Percentiles rank a stretch among this genome's conserved stretches.
Evolutionary conservation across 2,797 vertebrate species (phyloP).

Genomic region (Chelon auratus): DNA sequence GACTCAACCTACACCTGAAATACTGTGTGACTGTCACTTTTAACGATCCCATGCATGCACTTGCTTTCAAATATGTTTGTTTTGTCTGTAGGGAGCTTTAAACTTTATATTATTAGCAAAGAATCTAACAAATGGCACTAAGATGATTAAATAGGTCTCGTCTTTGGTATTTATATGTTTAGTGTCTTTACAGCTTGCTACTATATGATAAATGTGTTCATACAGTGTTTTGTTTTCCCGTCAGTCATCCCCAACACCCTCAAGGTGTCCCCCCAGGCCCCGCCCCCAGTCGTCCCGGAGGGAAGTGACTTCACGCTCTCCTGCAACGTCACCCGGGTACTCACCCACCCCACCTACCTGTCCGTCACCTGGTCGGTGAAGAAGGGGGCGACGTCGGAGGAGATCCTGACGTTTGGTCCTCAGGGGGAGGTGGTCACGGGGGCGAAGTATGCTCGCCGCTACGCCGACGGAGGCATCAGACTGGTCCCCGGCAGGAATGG

Average conservation of each 20-base stretch:
- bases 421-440: slow-evolving; percentile 84
- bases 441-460: slow-evolving; percentile 81
- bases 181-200: too few relatives aligned
- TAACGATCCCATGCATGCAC: too few relatives aligned
- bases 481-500: slow-evolving; percentile 86
- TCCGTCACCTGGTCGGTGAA: slow-evolving; percentile 90
- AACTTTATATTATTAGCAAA: too few relatives aligned
- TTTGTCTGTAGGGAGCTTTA: too few relatives aligned
- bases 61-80: too few relatives aligned
- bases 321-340: slow-evolving; percentile 84
- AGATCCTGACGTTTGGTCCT: slow-evolving; percentile 88
- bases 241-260: slow-evolving; percentile 93
- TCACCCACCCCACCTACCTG: slow-evolving; percentile 88
- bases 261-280: slow-evolving; percentile 71
- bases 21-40: too few relatives aligned
- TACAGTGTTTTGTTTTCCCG: neutral
- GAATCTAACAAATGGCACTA: too few relatives aligned
- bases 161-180: too few relatives aligned
- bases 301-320: slow-evolving; percentile 88
- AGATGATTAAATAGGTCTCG: too few relatives aligned
- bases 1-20: too few relatives aligned
- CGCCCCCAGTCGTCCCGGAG: slow-evolving; percentile 73
- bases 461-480: slow-evolving; percentile 85
- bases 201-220: rapidly evolving
- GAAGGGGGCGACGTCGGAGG: slow-evolving; percentile 68